Evolutionary conservation across 2,888 invertebrate species (phyloP).

Genomic region (Idaea straminata): DNA sequence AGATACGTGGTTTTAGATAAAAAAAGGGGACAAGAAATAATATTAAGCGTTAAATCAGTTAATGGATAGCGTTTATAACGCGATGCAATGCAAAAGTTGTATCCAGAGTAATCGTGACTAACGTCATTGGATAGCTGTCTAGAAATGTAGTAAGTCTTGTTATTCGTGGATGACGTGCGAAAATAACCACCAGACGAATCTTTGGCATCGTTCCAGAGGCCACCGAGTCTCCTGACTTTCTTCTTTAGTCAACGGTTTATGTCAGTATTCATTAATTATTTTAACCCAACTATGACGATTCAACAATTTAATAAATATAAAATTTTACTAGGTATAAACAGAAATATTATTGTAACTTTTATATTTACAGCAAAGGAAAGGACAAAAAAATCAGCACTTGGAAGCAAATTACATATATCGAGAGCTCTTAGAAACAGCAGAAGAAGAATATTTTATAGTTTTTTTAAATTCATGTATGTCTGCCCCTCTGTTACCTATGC

Average conservation of each 20-base stretch:
- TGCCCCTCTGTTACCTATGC: too few species aligned
- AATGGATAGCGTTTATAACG: background rate
- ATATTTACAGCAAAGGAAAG: too few species aligned
- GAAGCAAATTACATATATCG: too few species aligned
- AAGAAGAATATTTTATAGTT: too few species aligned
- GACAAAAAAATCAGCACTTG: too few species aligned
- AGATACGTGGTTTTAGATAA: slow-evolving; percentile 45
- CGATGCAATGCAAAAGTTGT: background rate
- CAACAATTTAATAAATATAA: background rate
- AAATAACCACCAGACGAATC: slow-evolving; percentile 70
- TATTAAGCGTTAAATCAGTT: background rate
- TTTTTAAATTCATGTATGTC: too few species aligned
- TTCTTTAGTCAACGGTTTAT: slow-evolving; percentile 45
- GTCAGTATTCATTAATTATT: slow-evolving; percentile 32
- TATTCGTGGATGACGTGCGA: slow-evolving; percentile 69
- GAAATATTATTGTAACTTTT: background rate
- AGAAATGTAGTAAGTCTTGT: slow-evolving; percentile 43
- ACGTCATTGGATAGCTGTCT: background rate
- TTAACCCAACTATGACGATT: slow-evolving; percentile 1
- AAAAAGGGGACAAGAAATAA: slow-evolving; percentile 27
- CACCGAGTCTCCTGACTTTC: slow-evolving; percentile 57
- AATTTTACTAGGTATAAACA: background rate
- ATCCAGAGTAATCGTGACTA: background rate
- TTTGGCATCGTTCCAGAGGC: slow-evolving; percentile 71
- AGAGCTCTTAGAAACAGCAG: too few species aligned